These are phyloP conservation scores for Mirounga angustirostris DNA, from an alignment of 2,113 vertebrate species.

Conservation along the genomic window DNA sequence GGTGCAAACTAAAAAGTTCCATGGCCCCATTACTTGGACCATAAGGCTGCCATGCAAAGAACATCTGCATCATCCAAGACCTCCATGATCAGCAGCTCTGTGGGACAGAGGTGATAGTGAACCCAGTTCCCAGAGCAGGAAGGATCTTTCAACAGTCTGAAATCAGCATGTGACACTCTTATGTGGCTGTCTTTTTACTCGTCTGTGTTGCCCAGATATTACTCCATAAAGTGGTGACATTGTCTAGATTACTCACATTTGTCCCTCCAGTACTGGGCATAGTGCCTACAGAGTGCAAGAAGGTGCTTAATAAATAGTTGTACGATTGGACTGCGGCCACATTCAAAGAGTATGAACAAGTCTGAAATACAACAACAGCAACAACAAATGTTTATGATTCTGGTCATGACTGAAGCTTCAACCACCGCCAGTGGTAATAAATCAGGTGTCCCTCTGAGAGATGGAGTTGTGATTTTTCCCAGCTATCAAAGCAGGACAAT, in stretches of 20 bases:
- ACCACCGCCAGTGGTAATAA: neutral
- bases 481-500: constrained; percentile 10
- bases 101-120: neutral
- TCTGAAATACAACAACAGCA: neutral
- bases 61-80: neutral
- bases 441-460: constrained; percentile 24
- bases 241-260: neutral
- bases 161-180: neutral
- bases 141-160: neutral
- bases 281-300: neutral
- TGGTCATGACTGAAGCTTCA: neutral
- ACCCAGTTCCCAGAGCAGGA: neutral
- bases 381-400: neutral
- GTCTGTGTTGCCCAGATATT: neutral
- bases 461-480: neutral
- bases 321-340: neutral
- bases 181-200: neutral
- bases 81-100: neutral
- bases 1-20: neutral
- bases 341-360: neutral
- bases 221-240: neutral
- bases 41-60: neutral
- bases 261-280: neutral
- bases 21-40: neutral
- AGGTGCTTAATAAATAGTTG: neutral